Conservation (phyloP, 2,888 invertebrate genomes). For the Pseudoips prasinana region DNA sequence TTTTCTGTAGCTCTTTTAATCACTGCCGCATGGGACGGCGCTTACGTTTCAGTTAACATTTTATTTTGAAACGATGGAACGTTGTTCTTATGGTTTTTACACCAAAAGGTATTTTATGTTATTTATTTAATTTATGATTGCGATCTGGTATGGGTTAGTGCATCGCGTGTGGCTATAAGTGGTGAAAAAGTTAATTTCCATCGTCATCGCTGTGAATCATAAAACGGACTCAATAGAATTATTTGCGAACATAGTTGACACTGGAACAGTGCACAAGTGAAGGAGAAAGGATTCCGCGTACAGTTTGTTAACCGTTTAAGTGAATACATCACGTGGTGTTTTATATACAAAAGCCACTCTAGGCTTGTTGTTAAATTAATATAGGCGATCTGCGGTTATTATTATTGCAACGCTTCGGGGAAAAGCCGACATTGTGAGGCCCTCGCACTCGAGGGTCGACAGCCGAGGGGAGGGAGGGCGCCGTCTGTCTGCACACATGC, state of each 20-base stretch:
- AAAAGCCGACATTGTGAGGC: constrained; percentile 72
- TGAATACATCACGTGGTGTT: constrained; percentile 8
- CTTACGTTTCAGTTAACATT: constrained; percentile 80
- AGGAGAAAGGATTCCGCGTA: constrained; percentile 28
- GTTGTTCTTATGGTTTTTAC: constrained; percentile 90
- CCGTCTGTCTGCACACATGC: constrained; percentile 76
- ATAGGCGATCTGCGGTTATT: constrained; percentile 46
- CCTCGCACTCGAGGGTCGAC: constrained; percentile 71
- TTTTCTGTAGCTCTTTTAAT: constrained; percentile 75
- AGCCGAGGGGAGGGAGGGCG: constrained; percentile 71
- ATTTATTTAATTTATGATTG: constrained; percentile 76
- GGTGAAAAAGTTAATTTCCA: constrained; percentile 33
- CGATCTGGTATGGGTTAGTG: constrained; percentile 67
- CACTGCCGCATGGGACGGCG: constrained; percentile 78
- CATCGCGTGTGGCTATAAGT: constrained; percentile 65
- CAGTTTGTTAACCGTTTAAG: constrained; percentile 3
- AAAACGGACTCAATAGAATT: constrained; percentile 24
- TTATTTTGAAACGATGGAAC: constrained; percentile 88
- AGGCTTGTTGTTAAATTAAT: constrained; percentile 8
- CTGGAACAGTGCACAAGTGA: constrained; percentile 13
- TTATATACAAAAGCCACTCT: constrained; percentile 5
- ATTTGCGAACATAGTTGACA: constrained; percentile 24
- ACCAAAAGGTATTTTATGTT: constrained; percentile 89
- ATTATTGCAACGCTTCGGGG: constrained; percentile 71
- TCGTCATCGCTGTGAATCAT: constrained; percentile 32